Evolutionary conservation across 2,113 vertebrate genomes (phyloP), one percentile per base, ranked within the genome.

Genomic region (Diadophis punctatus): DNA sequence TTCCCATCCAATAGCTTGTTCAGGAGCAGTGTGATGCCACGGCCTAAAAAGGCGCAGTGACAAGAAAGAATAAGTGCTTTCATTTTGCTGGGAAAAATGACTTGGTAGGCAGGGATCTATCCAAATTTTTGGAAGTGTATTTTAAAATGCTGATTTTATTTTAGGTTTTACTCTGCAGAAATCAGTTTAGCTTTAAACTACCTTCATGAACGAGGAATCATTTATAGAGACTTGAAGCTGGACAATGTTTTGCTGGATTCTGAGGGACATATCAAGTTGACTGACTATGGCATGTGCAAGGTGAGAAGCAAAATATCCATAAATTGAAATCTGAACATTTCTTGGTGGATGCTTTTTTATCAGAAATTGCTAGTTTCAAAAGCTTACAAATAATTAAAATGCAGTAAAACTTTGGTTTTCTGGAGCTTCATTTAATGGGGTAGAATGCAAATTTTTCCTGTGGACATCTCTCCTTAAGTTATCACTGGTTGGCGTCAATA

Each of bases 241-340:
- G 99, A 99, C 97, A 99, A 99, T 87, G 99, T 99, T 56, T 97
- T 99, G 22, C 97, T 99, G 93, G 99, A 99, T 95, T 99, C 99
- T 18, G 99, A 99, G 97, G 99, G 99, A 92, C 99, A 99, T 98
- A 99, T 99, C 97, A 99, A 99, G 97, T 99, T 99, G 90, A 99
- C 99, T 93, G 99, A 99, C 97, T 99, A 99, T 30, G 99, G 99
- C 98, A 99, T 99, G 99, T 99, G 99, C 98, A 99, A 99, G 98
- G 99, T 99, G 95, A 91, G 96, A 14, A 90, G 12, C 90, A 93
- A 93, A 63, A 49, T 52, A 39, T 27, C n/a, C 3, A 86, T 25
- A 74, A 60, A 8, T 91, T 3, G 74, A 93, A 95, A 90, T 43
- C 27, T 85, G 55, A 53, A 39, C 60, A 60, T 74, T 92, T 27